phyloP scores from a whole-genome alignment of 2,113 vertebrate species.

The Brienomyrus longianalis region DNA sequence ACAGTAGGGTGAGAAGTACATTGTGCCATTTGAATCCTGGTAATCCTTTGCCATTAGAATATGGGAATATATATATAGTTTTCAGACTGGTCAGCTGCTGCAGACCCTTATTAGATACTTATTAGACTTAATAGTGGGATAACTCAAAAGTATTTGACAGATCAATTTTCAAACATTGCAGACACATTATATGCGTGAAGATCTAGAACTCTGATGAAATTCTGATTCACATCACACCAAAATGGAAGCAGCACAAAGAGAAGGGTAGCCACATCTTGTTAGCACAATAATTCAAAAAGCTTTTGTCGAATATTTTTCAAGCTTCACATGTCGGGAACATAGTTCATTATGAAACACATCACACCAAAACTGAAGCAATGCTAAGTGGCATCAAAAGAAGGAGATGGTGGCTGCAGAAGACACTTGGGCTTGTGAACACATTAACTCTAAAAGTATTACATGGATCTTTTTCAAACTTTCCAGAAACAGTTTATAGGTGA shows the following conservation, averaged over 20 bases:
- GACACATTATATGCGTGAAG: not conserved
- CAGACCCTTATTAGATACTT: not conserved
- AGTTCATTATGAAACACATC: not conserved
- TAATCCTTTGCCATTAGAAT: not conserved
- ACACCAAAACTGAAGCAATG: not conserved
- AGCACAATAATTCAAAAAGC: not conserved
- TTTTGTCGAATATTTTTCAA: not conserved
- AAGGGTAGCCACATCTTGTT: not conserved
- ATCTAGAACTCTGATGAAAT: not conserved
- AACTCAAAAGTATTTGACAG: not conserved
- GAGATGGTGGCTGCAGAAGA: not conserved
- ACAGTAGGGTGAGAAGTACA: not conserved
- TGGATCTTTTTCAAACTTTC: not conserved
- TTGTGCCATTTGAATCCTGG: not conserved
- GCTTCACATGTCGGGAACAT: not conserved
- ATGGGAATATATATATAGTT: not conserved
- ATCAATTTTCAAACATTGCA: not conserved
- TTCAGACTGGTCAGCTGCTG: not conserved
- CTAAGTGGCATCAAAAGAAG: not conserved
- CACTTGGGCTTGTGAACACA: not conserved
- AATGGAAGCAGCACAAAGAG: not conserved
- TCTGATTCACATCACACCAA: not conserved
- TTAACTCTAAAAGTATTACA: not conserved
- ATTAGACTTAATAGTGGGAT: not conserved
- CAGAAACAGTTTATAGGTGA: not conserved